These are phyloP conservation scores for Linyphia triangularis DNA, from an alignment of 2,888 invertebrate species.

Conservation along the genomic window DNA sequence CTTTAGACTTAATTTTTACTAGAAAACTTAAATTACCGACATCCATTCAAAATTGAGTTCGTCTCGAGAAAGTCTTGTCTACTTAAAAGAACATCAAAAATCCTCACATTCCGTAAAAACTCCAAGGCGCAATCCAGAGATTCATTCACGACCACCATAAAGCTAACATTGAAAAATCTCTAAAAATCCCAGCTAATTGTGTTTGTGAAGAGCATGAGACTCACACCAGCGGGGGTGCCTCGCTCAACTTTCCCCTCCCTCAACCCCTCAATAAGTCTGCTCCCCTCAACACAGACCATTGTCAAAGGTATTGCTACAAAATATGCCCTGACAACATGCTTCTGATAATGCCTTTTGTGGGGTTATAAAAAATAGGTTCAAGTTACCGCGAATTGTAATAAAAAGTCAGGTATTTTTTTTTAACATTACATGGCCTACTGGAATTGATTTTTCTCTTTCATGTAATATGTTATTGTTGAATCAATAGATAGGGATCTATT, in stretches of 20 bases:
- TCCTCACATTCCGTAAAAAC: background rate
- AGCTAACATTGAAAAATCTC: background rate
- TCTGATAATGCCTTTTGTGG: too few species aligned
- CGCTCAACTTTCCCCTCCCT: background rate
- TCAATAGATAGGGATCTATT: too few species aligned
- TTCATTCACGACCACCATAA: slow-evolving; percentile 6
- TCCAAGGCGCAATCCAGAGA: background rate
- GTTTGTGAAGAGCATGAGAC: slow-evolving; percentile 46
- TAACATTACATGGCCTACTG: too few species aligned
- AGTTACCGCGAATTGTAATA: slow-evolving; percentile 5
- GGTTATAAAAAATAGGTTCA: background rate
- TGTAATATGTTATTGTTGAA: too few species aligned
- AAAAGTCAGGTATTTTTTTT: background rate
- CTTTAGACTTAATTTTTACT: too few species aligned
- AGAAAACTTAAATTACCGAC: too few species aligned
- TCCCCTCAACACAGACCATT: background rate
- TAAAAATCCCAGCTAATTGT: slow-evolving; percentile 46
- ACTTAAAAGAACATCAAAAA: background rate
- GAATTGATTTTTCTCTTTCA: too few species aligned
- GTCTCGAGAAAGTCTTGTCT: too few species aligned
- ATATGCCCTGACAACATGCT: background rate
- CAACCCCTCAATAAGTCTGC: background rate
- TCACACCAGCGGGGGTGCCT: slow-evolving; percentile 24
- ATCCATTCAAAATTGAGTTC: too few species aligned
- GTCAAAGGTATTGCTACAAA: background rate